phyloP scores from a whole-genome alignment of 2,888 invertebrate genomes.

The Troides aeacus region DNA sequence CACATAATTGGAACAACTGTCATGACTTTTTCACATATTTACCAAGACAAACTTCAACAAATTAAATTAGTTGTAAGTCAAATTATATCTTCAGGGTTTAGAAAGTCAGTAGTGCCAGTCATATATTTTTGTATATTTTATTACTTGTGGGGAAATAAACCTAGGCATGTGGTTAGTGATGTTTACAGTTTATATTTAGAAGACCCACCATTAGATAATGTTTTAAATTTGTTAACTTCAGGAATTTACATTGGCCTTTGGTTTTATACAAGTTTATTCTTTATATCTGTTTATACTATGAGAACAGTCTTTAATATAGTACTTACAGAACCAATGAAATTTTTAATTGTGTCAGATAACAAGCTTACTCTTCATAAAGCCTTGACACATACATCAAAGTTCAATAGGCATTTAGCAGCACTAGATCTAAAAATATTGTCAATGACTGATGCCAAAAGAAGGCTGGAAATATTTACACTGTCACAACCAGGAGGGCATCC shows the following conservation, averaged over 20 bases:
- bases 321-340: constrained; percentile 84
- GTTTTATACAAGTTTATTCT: constrained; percentile 85
- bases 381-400: constrained; percentile 81
- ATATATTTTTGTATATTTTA: constrained; percentile 82
- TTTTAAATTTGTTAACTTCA: constrained; percentile 68
- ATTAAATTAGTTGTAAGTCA: constrained; percentile 80
- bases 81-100: constrained; percentile 80
- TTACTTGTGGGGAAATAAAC: constrained; percentile 79
- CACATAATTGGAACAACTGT: constrained; percentile 77
- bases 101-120: constrained; percentile 81
- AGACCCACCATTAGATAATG: constrained; percentile 71
- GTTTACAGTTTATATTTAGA: constrained; percentile 78
- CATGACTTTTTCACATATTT: constrained; percentile 85
- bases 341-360: constrained; percentile 79
- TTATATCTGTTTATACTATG: constrained; percentile 85
- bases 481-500: constrained; percentile 93
- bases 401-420: constrained; percentile 87
- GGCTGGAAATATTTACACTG: constrained; percentile 84
- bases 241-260: constrained; percentile 83
- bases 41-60: constrained; percentile 84
- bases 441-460: constrained; percentile 80
- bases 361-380: constrained; percentile 81
- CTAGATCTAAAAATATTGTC: constrained; percentile 85
- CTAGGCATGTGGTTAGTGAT: constrained; percentile 74
- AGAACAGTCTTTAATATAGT: constrained; percentile 84